These are phyloP conservation scores for Malurus alboscapulatus DNA, from an alignment of 2,113 vertebrate species.

Conservation along the genomic window DNA sequence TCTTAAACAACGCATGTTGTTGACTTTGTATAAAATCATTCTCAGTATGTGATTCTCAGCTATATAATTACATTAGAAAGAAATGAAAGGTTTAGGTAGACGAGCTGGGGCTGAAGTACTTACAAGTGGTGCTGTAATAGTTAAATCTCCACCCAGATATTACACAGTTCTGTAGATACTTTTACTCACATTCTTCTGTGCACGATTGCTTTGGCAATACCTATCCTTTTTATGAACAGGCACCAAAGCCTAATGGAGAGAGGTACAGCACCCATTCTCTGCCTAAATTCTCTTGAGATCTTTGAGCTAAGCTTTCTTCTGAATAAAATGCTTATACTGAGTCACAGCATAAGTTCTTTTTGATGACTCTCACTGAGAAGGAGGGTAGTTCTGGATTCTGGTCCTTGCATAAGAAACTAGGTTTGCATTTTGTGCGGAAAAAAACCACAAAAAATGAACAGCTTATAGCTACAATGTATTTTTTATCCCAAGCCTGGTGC, in stretches of 20 bases:
- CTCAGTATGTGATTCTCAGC: fast-evolving
- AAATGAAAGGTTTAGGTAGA: background rate
- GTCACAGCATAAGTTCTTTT: background rate
- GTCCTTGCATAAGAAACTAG: background rate
- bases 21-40: background rate
- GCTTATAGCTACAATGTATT: background rate
- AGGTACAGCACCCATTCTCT: background rate
- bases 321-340: background rate
- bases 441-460: background rate
- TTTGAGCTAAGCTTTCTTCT: background rate
- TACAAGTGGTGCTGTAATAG: background rate
- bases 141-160: background rate
- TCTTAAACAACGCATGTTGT: background rate
- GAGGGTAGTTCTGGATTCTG: background rate
- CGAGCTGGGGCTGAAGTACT: background rate
- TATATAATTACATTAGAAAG: background rate
- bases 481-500: background rate
- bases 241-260: background rate
- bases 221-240: background rate
- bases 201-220: background rate
- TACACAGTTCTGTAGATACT: background rate
- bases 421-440: background rate
- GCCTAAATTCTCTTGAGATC: background rate
- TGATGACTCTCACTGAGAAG: background rate
- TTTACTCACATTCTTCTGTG: background rate